These are phyloP conservation scores for Thaumetopoea pityocampa DNA, from an alignment of 1,140 invertebrate species.

Conservation along the genomic window DNA sequence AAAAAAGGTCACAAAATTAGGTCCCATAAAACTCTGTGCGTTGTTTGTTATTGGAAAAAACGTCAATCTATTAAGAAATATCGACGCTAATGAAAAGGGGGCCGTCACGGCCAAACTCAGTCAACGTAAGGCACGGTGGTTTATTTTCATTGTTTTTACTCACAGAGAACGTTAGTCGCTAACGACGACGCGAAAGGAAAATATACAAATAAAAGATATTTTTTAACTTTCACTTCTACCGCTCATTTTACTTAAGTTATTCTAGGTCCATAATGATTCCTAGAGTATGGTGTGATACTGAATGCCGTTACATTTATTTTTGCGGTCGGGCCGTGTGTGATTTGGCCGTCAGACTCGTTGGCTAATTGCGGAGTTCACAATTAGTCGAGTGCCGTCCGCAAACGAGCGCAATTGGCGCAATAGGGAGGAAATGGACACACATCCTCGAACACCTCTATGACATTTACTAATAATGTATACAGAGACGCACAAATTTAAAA, in stretches of 20 bases:
- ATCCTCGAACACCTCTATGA: constrained; percentile 33
- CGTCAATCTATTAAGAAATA: constrained; percentile 11
- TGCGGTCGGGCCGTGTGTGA: constrained; percentile 41
- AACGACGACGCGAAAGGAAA: not conserved
- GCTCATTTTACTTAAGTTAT: constrained; percentile 4
- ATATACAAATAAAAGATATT: constrained; percentile 2
- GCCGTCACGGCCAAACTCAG: constrained; percentile 3
- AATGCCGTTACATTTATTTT: constrained; percentile 17
- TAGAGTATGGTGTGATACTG: not conserved
- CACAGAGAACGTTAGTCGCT: constrained; percentile 1
- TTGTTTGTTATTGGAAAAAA: too few relatives aligned
- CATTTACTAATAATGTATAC: too few relatives aligned
- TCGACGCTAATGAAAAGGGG: too few relatives aligned
- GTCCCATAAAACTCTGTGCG: too few relatives aligned
- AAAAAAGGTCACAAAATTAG: too few relatives aligned
- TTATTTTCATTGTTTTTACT: constrained; percentile 12
- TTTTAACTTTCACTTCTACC: constrained; percentile 2
- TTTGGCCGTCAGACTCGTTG: constrained; percentile 31
- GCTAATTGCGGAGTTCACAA: constrained; percentile 60
- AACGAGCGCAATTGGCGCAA: constrained; percentile 67
- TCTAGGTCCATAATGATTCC: constrained; percentile 2
- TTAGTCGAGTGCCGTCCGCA: constrained; percentile 55
- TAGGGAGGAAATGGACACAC: constrained; percentile 60
- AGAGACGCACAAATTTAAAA: constrained; percentile 1
- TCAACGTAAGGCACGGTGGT: constrained; percentile 3